Evolutionary conservation across 2,797 vertebrate species (phyloP).

Genomic region (Pseudotriccus pelzelni): DNA sequence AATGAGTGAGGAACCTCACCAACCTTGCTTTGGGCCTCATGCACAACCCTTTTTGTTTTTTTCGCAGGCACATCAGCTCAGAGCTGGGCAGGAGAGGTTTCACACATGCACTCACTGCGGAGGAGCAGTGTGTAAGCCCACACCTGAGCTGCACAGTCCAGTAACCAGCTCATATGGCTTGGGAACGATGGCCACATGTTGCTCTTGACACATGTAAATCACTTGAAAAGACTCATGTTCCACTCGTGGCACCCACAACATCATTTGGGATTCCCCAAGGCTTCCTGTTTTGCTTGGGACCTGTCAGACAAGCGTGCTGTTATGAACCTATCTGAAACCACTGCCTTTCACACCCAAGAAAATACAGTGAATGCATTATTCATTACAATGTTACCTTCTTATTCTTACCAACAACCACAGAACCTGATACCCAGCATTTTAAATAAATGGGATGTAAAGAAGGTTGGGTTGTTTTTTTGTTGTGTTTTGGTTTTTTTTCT

Average conservation of each 20-base stretch:
- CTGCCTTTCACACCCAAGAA: background rate
- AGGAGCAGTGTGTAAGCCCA: background rate
- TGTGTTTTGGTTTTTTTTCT: background rate
- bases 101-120: fast-evolving
- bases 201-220: background rate
- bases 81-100: background rate
- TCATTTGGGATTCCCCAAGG: fast-evolving
- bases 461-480: background rate
- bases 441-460: slow-evolving; percentile 19
- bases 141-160: background rate
- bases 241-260: background rate
- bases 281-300: background rate
- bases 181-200: background rate
- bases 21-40: background rate
- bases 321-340: background rate
- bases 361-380: background rate
- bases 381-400: background rate
- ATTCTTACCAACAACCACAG: background rate
- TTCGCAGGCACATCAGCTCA: background rate
- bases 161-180: background rate
- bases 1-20: background rate
- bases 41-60: background rate
- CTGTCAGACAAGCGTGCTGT: background rate
- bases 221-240: background rate
- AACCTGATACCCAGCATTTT: slow-evolving; percentile 7